phyloP scores from a whole-genome alignment of 2,888 invertebrate genomes.

The Dynastes tityus region DNA sequence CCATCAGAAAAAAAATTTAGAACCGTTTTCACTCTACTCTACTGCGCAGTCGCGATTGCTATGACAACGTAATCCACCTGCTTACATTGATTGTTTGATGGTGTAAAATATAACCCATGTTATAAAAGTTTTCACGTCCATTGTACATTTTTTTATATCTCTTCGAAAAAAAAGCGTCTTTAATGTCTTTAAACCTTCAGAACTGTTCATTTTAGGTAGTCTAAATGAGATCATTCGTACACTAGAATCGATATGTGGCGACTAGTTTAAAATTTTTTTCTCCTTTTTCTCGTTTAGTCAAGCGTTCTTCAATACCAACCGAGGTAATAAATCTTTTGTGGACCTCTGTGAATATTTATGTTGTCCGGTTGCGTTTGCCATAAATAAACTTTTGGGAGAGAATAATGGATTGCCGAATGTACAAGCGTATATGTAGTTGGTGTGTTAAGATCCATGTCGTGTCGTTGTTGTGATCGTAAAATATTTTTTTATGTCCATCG shows the following conservation, averaged over 20 bases:
- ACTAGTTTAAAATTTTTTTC: conserved; percentile 3
- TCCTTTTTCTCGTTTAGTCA: not conserved
- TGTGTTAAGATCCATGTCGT: not conserved
- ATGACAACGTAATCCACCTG: too few relatives aligned
- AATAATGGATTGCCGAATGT: not conserved
- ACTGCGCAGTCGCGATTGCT: too few relatives aligned
- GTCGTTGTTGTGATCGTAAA: conserved; percentile 13
- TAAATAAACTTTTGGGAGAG: conserved; percentile 14
- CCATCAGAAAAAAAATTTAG: too few relatives aligned
- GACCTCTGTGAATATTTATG: conserved; percentile 19
- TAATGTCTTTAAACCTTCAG: too few relatives aligned
- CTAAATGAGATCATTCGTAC: not conserved
- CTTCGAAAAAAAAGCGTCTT: too few relatives aligned
- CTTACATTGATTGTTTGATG: too few relatives aligned
- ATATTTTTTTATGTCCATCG: conserved; percentile 21
- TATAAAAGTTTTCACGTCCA: not conserved
- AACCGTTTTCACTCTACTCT: too few relatives aligned
- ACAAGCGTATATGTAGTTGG: not conserved
- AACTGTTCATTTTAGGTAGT: conserved; percentile 6
- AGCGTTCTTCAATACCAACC: not conserved
- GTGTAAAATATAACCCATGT: too few relatives aligned
- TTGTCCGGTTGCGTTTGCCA: conserved; percentile 21
- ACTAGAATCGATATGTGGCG: conserved; percentile 7
- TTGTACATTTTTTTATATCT: conserved; percentile 1
- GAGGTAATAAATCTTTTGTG: conserved; percentile 30